phyloP scores from a whole-genome alignment of 2,113 vertebrate genomes.

The Cynocephalus volans region DNA sequence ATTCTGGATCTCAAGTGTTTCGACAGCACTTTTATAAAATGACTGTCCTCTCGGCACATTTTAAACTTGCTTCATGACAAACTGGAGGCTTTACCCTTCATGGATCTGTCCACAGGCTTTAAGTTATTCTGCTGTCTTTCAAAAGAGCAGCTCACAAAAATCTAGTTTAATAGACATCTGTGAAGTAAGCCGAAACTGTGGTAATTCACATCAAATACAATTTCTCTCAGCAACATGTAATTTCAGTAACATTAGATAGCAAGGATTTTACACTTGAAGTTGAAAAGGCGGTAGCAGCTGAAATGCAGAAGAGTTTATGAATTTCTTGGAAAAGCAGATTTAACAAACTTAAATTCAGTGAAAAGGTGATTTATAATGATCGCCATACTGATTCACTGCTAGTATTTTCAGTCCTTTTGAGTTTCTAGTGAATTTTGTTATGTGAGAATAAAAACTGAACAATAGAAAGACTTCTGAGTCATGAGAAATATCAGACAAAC shows the following conservation, averaged over 20 bases:
- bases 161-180: background rate
- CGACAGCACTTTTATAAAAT: background rate
- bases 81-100: background rate
- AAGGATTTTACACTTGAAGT: background rate
- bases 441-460: background rate
- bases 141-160: background rate
- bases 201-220: background rate
- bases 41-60: background rate
- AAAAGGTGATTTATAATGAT: background rate
- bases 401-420: background rate
- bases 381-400: background rate
- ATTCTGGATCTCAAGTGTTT: no score
- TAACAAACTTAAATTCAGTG: background rate
- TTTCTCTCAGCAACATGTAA: background rate
- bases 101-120: background rate
- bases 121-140: background rate
- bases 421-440: background rate
- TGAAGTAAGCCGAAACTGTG: background rate
- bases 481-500: background rate
- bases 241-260: rapidly evolving
- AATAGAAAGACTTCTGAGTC: background rate
- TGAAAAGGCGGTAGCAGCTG: background rate
- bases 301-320: background rate
- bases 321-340: background rate
- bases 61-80: background rate